phyloP scores from a whole-genome alignment of 2,888 invertebrate genomes.

The Clistopyga incitator region DNA sequence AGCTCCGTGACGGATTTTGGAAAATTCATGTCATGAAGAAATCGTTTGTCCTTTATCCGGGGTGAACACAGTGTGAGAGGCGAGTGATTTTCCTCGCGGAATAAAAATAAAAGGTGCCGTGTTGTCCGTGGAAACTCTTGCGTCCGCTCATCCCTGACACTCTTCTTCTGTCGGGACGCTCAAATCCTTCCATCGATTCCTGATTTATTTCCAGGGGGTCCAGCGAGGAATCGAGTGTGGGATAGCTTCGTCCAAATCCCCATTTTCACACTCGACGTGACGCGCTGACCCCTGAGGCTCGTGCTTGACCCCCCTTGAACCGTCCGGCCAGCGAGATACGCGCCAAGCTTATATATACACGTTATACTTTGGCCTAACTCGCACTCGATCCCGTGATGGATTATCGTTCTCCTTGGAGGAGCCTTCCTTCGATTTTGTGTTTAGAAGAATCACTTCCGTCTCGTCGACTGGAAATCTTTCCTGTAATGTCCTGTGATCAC shows the following conservation, averaged over 20 bases:
- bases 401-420: conserved; percentile 32
- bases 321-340: conserved; percentile 64
- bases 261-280: conserved; percentile 82
- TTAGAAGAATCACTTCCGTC: conserved; percentile 61
- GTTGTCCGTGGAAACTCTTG: conserved; percentile 6
- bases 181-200: conserved; percentile 78
- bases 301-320: conserved; percentile 73
- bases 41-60: neutral
- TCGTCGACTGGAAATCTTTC: conserved; percentile 35
- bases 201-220: conserved; percentile 70
- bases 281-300: conserved; percentile 75
- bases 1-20: conserved; percentile 1
- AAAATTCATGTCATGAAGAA: neutral
- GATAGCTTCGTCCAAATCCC: conserved; percentile 72
- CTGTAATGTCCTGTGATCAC: conserved; percentile 18
- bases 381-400: conserved; percentile 57
- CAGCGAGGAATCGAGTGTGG: conserved; percentile 33
- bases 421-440: conserved; percentile 36
- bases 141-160: conserved; percentile 16
- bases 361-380: conserved; percentile 53
- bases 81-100: conserved; percentile 38
- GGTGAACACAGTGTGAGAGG: neutral
- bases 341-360: conserved; percentile 65
- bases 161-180: conserved; percentile 48
- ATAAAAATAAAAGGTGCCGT: conserved; percentile 17